Evolutionary conservation across 1,140 invertebrate species (phyloP), one percentile per base, ranked within the genome.

Genomic region (Drosophila arawakana): DNA sequence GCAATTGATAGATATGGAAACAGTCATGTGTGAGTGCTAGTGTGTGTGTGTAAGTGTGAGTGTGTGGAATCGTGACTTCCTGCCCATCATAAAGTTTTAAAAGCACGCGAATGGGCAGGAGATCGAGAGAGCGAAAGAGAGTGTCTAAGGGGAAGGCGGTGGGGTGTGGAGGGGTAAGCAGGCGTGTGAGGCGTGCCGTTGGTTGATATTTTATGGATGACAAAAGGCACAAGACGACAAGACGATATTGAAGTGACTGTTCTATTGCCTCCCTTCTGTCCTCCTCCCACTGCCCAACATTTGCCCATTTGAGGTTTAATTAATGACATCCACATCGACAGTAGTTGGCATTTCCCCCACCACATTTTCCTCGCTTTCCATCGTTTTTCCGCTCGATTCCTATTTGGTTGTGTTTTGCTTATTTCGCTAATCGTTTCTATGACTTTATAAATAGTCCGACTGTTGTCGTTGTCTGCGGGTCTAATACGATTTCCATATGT

Each of bases 271-370:
- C 25, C 6, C 25, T 30, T 30, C 25, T 30, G 2, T 3, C 25
- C 25, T 30, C 6, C 25, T 30, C 25, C 30, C 55, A 55, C 34
- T 76, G 80, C 61, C 55, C 72, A 41, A 60, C 68, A 54, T 76
- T 72, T 69, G 71, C 44, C 83, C 83, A 86, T 86, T 86, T 86
- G 82, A 58, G 82, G 82, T 80, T 86, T 88, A 86, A 88, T 86
- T 86, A 88, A 86, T 86, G 83, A 82, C 83, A 88, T 82, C 61
- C 76, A 76, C 62, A 68, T 44, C 49, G 71, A 15, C 34, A 43
- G 52, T 61, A 55, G 61, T 43, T 57, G 55, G 13, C 18, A 2
- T 39, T 39, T 46, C 52, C 25, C 21, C 21, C 30, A 30, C 25
- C 25, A 30, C 25, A 30, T 58, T 35, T 37, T 55, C 30, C 41